Base-by-base conservation (phyloP, 2,888 invertebrate genomes). In the Synanthedon vespiformis region DNA sequence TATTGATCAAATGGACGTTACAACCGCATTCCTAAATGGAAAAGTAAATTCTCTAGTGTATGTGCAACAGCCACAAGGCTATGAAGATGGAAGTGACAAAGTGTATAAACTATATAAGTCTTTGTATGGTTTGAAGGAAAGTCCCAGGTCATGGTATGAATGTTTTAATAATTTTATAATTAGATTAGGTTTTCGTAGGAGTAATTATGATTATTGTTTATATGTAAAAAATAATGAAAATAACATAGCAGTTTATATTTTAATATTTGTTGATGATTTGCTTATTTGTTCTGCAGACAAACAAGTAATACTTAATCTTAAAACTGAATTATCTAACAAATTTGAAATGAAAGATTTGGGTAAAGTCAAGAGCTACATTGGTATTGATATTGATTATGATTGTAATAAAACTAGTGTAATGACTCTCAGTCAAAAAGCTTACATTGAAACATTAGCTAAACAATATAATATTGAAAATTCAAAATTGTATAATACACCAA, bases 91-190 rank as follows among this genome's bases (percentile, higher is more conserved):
- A 6, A 44, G 6, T 13, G 13, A 44, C 1, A 44, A 10, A 44
- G 44, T 44, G 12, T 44, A 44, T 13, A 11, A 10, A 44, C 11
- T 44, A 13, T 10, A 1, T 13, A 44, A 6, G 11, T 44, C 44
- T 12, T 50, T 50, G 18, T 51, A 51, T 41, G 51, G 51, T 18
- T 40, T 51, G 40, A 51, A 51, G 16, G 51, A 51, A 40, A 51
- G 41, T 40, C 51, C 51, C 8, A 8, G 41, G 3, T 6, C 51
- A 40, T 51, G 51, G 44, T 51, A 51, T 40, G 41, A 51, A 51
- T 51, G 51, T 40, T 51, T 44, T 13, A 44, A 18, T 6, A 13
- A 49, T 4, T 18, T 18, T 49, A 6, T 49, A 13, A 22, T 13
- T 12, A 18, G 18, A 18, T 18, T 18, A 18, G 18, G 18, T 16